Base-by-base conservation (phyloP, 2,888 invertebrate genomes). In the Leptinotarsa peninsularis region DNA sequence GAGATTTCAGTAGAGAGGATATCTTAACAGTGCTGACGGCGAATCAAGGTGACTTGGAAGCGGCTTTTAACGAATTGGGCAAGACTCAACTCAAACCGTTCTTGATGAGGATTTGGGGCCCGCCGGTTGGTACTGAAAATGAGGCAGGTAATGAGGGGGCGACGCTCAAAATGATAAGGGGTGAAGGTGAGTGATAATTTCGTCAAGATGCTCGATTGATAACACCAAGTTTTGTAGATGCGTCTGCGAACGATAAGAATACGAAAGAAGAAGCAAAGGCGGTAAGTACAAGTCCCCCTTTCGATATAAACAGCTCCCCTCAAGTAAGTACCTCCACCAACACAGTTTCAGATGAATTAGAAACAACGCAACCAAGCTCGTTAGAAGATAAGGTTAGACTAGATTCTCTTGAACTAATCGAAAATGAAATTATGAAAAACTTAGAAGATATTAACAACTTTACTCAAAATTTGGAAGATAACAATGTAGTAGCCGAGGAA, bases 61-160 rank as follows among this genome's bases (percentile, higher is more conserved):
- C 92, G 52, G 93, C 95, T 21, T 90, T 92, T 79, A 89, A 91
- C 80, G 94, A 95, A 85, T 89, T 95, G 75, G 93, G 92, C 84
- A 94, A 94, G 85, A 92, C 92, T 80, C 94, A 94, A 85, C 88
- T 94, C 77, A 94, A 94, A 86, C 94, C 94, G 67, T 94, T 94
- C 89, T 88, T 94, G 79, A 94, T 94, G 93, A 90, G 93, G 85
- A 94, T 95, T 83, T 94, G 94, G 93, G 94, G 94, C 76, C 93
- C 94, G 75, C 92, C 93, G 23, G 90, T 91, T 74, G 93, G 93
- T 79, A 91, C 91, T 79, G 94, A 94, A 84, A 94, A 94, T 84
- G 93, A 94, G 83, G 87, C 88, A 81, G 89, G 91, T 77, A 89
- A 90, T 83, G 86, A 87, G 83, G 88, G 87, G 86, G 83, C 83